A percentile compares a stretch with the other conserved stretches of the same genome.
Conservation (phyloP, 2,113 vertebrate species). For the Aythya baeri region DNA sequence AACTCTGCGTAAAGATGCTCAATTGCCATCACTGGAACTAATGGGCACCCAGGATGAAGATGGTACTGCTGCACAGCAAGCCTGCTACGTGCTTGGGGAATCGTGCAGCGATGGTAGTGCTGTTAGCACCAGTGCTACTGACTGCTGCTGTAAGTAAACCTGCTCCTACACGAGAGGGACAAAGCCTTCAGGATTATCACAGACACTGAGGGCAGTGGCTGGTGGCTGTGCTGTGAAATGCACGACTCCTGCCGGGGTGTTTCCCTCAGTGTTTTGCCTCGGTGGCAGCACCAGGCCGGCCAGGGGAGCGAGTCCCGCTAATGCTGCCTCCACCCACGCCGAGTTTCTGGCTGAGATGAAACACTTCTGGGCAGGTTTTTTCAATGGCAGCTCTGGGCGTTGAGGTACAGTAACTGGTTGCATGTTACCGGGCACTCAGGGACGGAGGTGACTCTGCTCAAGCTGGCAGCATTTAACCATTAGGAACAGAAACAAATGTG, state of each 20-base stretch:
- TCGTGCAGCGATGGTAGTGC: background rate
- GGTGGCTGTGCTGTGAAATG: background rate
- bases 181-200: background rate
- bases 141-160: background rate
- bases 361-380: too few species aligned
- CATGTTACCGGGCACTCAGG: fast-evolving
- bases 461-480: background rate
- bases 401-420: background rate
- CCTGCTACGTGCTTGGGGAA: background rate
- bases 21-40: background rate
- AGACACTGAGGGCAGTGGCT: background rate
- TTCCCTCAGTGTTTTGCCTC: background rate
- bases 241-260: background rate
- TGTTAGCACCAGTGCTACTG: background rate
- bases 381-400: too few species aligned
- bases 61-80: background rate
- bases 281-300: too few species aligned
- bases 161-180: background rate
- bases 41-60: background rate
- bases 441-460: background rate
- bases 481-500: background rate
- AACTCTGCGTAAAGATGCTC: background rate
- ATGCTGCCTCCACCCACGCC: too few species aligned
- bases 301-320: too few species aligned
- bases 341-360: too few species aligned